Percentiles rank a stretch among this genome's conserved stretches.
These are phyloP conservation scores for Decapterus maruadsi DNA, from an alignment of 2,797 vertebrate genomes.

Conservation along the genomic window DNA sequence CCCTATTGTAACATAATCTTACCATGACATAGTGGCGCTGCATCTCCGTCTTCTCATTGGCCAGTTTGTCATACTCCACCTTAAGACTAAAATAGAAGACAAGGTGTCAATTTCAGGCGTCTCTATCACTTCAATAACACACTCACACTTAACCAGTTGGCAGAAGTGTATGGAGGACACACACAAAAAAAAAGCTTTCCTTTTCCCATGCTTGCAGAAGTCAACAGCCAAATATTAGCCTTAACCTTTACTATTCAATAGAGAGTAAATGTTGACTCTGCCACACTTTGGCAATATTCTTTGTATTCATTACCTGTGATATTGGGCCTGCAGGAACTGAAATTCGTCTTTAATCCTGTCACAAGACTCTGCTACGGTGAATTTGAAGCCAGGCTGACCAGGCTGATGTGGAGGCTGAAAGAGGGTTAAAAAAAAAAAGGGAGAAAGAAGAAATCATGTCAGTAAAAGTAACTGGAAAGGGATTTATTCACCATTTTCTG, in stretches of 20 bases:
- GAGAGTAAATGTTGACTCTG: slow-evolving; percentile 32
- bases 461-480: slow-evolving; percentile 24
- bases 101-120: slow-evolving; percentile 79
- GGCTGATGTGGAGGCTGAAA: slow-evolving; percentile 94
- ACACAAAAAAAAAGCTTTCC: slow-evolving; percentile 16
- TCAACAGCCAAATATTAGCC: slow-evolving; percentile 42
- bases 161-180: slow-evolving; percentile 33
- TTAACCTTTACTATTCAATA: slow-evolving; percentile 33
- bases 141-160: slow-evolving; percentile 63
- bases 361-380: slow-evolving; percentile 96
- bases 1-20: slow-evolving; percentile 82
- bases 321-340: slow-evolving; percentile 96
- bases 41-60: slow-evolving; percentile 98
- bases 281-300: slow-evolving; percentile 10
- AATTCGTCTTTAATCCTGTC: slow-evolving; percentile 98
- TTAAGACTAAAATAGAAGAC: slow-evolving; percentile 90
- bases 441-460: slow-evolving; percentile 48
- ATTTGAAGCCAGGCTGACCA: slow-evolving; percentile 96
- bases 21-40: slow-evolving; percentile 99
- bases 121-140: slow-evolving; percentile 63
- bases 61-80: slow-evolving; percentile 98
- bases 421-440: slow-evolving; percentile 12
- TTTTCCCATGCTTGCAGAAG: slow-evolving; percentile 34
- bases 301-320: slow-evolving; percentile 91
- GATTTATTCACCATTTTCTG: slow-evolving; percentile 34